Evolutionary conservation across 2,888 invertebrate genomes (phyloP).

Genomic region (Pammene aurita): DNA sequence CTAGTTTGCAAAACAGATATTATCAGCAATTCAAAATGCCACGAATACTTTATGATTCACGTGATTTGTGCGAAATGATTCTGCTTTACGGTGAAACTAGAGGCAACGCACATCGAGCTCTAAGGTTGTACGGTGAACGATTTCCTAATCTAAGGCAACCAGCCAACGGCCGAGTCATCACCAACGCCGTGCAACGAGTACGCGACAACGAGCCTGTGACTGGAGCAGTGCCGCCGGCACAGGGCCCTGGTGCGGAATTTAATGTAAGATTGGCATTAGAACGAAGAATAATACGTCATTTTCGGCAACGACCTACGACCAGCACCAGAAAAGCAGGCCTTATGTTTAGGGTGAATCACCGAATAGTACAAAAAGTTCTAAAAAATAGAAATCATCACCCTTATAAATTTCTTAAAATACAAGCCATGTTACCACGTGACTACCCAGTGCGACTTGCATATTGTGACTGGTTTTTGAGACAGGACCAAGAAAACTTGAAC

Average conservation of each 20-base stretch:
- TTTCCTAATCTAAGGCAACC: background rate
- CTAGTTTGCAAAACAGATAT: too few relatives aligned
- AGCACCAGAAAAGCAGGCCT: background rate
- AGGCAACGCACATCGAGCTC: slow-evolving; percentile 1
- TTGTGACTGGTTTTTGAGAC: slow-evolving; percentile 9
- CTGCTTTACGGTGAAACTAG: slow-evolving; percentile 1
- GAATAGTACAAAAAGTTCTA: slow-evolving; percentile 7
- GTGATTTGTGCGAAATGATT: background rate
- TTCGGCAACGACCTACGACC: background rate
- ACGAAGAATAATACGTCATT: background rate
- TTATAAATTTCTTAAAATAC: slow-evolving; percentile 1
- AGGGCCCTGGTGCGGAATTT: too few relatives aligned
- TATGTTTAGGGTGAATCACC: background rate
- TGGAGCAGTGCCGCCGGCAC: too few relatives aligned
- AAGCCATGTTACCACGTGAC: slow-evolving; percentile 8
- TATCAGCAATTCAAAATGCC: background rate
- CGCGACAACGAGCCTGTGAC: background rate
- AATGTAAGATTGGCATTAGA: too few relatives aligned
- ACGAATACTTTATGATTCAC: background rate
- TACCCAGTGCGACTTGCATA: slow-evolving; percentile 8
- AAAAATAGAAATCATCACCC: background rate
- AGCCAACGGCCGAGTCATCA: background rate
- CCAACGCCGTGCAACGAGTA: background rate
- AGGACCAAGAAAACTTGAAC: slow-evolving; percentile 9
- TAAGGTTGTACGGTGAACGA: background rate